Evolutionary conservation across 1,140 invertebrate genomes (phyloP), one percentile per base, ranked within the genome.

Genomic region (Antheraea pernyi): DNA sequence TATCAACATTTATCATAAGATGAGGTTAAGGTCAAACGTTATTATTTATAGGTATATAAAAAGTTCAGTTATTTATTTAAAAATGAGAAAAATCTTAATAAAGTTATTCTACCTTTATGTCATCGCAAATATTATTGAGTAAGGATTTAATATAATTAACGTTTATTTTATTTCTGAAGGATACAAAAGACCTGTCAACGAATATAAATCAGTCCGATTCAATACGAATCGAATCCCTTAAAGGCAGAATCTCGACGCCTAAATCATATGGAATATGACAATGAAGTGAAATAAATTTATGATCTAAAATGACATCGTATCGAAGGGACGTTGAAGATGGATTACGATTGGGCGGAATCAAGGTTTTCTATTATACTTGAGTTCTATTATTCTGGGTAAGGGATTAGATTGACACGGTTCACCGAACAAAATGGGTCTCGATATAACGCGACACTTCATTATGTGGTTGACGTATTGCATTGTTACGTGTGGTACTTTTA

Each of bases 401-500:
- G 46, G 46, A 53, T 53, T 16, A 53, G 46, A 13, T 53, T 53
- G 46, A 53, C 46, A 53, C 46, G 16, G 4, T 53, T 16, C 4
- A 53, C 11, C 16, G 16, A 53, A 53, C 46, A 53, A 53, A 53
- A 42, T 11, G 39, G 11, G 39, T 42, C 39, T 42, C 59, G 19
- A 61, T 61, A 61, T 22, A 11, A 30, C 19, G 59, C 19, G 19
- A 61, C 59, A 61, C 59, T 22, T 61, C 59, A 61, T 61, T 61
- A 61, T 61, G 59, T 61, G 59, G 6, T 19, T 61, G 59, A 61
- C 59, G 19, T 61, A 30, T 61, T 22, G 11, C 39, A 4, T 61
- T 61, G 19, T 61, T 6, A 11, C 19, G 30, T 61, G 19, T 61
- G 11, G 0, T 42, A 42, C 39, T 42, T 42, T 11, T 42, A 11